Conservation (phyloP, 1,140 invertebrate species). For the Bemisia tabaci region DNA sequence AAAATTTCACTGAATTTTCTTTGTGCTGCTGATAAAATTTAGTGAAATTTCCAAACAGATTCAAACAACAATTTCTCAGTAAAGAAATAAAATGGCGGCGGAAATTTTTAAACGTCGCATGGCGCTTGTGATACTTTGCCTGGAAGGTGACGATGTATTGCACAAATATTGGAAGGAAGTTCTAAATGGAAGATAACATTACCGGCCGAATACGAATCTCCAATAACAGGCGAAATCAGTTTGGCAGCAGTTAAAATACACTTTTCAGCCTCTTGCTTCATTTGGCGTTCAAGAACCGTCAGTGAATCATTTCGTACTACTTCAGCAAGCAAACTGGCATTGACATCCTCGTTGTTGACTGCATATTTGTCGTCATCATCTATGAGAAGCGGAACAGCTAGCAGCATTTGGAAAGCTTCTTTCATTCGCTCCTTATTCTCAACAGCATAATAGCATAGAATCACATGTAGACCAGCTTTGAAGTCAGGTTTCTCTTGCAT, state of each 20-base stretch:
- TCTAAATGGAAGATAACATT: too few species aligned
- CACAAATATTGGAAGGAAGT: too few species aligned
- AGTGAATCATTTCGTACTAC: constrained; percentile 68
- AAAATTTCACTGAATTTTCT: too few species aligned
- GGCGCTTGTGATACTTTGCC: too few species aligned
- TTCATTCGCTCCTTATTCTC: constrained; percentile 92
- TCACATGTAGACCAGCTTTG: constrained; percentile 72
- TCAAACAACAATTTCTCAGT: too few species aligned
- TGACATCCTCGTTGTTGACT: constrained; percentile 46
- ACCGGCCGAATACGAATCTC: constrained; percentile 39
- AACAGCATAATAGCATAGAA: constrained; percentile 85
- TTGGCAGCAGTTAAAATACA: constrained; percentile 82
- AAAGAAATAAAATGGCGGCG: too few species aligned
- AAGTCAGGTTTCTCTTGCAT: constrained; percentile 91
- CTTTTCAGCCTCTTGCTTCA: constrained; percentile 63
- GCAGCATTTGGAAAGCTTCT: constrained; percentile 73
- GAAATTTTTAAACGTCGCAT: too few species aligned
- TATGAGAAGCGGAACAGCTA: constrained; percentile 71
- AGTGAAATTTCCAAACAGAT: too few species aligned
- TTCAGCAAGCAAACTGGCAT: constrained; percentile 55
- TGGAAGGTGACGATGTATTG: too few species aligned
- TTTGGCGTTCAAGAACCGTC: constrained; percentile 56
- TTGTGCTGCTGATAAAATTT: too few species aligned
- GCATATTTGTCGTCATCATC: constrained; percentile 16
- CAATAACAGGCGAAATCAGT: constrained; percentile 76